phyloP scores from a whole-genome alignment of 2,113 vertebrate species.

The Microtus oregoni region DNA sequence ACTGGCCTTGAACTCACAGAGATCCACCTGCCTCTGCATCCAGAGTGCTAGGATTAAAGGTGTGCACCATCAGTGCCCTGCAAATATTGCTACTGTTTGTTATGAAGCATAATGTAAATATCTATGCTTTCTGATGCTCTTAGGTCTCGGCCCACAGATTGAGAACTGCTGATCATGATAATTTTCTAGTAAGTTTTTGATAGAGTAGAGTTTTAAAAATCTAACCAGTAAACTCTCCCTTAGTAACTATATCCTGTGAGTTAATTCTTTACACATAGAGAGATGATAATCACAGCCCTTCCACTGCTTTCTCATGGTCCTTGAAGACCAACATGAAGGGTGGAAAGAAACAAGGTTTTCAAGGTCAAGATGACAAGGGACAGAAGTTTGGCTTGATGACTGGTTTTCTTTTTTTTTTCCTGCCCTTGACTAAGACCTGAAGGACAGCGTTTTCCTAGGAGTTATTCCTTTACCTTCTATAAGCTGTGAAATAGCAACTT shows the following conservation, averaged over 20 bases:
- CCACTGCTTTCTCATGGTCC: background rate
- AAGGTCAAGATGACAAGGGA: background rate
- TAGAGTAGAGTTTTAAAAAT: background rate
- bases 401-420: background rate
- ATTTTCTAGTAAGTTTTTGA: constrained; percentile 43
- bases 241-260: background rate
- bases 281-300: background rate
- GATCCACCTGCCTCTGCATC: background rate
- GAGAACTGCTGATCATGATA: background rate
- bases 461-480: background rate
- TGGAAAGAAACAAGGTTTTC: background rate
- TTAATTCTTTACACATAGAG: background rate
- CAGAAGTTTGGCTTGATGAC: background rate
- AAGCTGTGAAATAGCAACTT: background rate
- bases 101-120: background rate
- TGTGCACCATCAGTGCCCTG: background rate
- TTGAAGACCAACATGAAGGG: background rate
- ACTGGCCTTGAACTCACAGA: background rate
- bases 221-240: background rate
- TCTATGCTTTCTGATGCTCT: background rate
- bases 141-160: background rate
- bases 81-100: background rate
- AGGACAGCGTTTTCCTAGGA: background rate
- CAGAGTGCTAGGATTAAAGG: background rate
- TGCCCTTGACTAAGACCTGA: background rate